Evolutionary conservation across 2,888 invertebrate genomes (phyloP), one percentile per base, ranked within the genome.

Genomic region (Hirudinaria manillensis): DNA sequence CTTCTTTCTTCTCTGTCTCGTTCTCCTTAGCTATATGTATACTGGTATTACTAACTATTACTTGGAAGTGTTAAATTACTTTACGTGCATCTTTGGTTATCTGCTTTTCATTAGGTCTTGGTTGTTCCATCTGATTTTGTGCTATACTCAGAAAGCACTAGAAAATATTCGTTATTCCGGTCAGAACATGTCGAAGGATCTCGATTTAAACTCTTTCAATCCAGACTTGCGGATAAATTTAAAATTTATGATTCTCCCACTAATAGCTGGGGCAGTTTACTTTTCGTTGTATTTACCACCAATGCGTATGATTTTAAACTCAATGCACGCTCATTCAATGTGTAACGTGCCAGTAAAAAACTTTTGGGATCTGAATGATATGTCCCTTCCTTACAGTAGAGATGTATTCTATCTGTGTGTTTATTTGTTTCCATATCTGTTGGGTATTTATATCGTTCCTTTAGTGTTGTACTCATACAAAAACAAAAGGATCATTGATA

Each of bases 341-440:
- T 73, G 73, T 38, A 65, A 73, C 36, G 38, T 73, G n/a, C 73
- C 73, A 0, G 65, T 73, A 3, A 61, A 73, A 65, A 73, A 65
- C 24, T 73, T 65, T 29, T 73, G 73, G 73, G 73, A 73, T 36
- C 65, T 73, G 34, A 53, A 73, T 27, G 73, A 73, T 27, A 65
- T 73, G 65, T 73, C 73, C 2, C 34, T 38, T n/a, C 34, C 56
- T n/a, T 61, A 73, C 6, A 34, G 16, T 13, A 56, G 34, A 51
- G 55, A 73, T 32, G 27, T 32, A 56, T 73, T 65, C 38, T 65
- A 65, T 36, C 56, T 65, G 56, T 36, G 34, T 6, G 4, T 73
- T 4, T 73, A 73, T 38, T 36, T 56, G 21, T 73, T 65, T 55
- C 32, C 65, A 13, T 73, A 24, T 29, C n/a, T 36, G 16, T 24